Evolutionary conservation across 2,113 vertebrate species (phyloP), one percentile per base, ranked within the genome.

Genomic region (Pampusana beccarii): DNA sequence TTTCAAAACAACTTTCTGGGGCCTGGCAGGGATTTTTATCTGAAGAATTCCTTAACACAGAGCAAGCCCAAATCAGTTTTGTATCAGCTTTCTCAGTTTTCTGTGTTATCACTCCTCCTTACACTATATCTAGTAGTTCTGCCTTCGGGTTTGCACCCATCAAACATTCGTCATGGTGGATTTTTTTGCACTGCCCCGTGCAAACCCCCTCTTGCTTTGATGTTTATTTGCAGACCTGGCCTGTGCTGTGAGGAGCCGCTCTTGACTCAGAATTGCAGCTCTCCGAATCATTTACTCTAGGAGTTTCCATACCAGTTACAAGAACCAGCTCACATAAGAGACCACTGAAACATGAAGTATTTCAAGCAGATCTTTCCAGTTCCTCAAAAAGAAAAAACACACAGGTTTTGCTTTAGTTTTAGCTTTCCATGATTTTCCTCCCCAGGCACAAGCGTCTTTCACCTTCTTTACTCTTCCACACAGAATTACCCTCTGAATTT

Each of bases 81-180:
- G 0, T 56, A 23, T 23, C 60, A 54, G 15, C 34, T 34, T 25
- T 8, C 46, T 24, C 80, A 42, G 46, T 60, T 16, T 19, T 36
- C 72, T 31, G 44, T 16, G 66, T 78, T 24, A 5, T 18, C 78
- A 10, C n/a, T 29, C 20, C 69, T 33, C 28, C n/a, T 48, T 19
- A n/a, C 12, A 7, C 24, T 0, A 0, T 1, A 34, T 6, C 13
- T 2, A 62, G 13, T 2, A 19, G 23, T 2, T 53, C 61, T 75
- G 48, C 33, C 42, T 29, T 53, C 56, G 51, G 14, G 9, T 65
- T 36, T 61, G 42, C 28, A 16, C 65, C 29, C 54, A 6, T 34
- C 56, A 40, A 60, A 16, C 33, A 28, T 42, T 2, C 34, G 16
- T 18, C 44, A 7, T 2, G 2, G 5, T 8, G 3, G 25, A 10